Evolutionary conservation across 2,888 invertebrate genomes (phyloP), one percentile per base, ranked within the genome.

Genomic region (Drosophila rubida): DNA sequence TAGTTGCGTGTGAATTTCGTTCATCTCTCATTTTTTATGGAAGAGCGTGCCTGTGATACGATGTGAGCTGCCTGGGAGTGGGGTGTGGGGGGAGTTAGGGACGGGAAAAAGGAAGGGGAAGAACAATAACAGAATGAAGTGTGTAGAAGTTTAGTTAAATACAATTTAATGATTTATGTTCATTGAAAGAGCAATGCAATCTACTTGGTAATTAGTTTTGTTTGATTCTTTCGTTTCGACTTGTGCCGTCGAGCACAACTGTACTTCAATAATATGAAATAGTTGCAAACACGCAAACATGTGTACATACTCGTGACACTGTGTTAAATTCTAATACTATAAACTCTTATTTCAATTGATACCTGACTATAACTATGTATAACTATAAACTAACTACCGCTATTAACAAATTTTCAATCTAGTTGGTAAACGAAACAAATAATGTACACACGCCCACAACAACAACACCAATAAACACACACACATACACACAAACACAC

Each of bases 1-100:
- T 54, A 27, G 27, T 54, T 41, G 53, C 64, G 57, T 53, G 75
- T 58, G 74, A 74, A 9, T 78, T 79, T 72, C 78, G 51, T 83
- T 69, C n/a, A 19, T 19, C 3, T 19, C 19, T 19, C 22, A 5
- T 37, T 9, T 35, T 35, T n/a, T 13, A 8, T 30, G 30, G 54
- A 54, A 23, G 55, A 91, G 91, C 91, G 90, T 91, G 91, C 90
- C 91, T 91, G 91, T 91, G 91, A 91, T 91, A 90, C 91, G 91
- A 90, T 91, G 90, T 91, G 91, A 90, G 91, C 89, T 70, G 82
- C 61, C 48, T 8, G 25, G 27, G 14, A 11, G 51, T 37, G n/a
- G 16, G 8, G n/a, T 8, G 25, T 22, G 14, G 9, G 51, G 44
- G n/a, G 16, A 3, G n/a, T 32, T 32, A 27, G 23, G 16, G 50